Base-by-base conservation (phyloP, 2,113 vertebrate genomes). In the Mugil cephalus region DNA sequence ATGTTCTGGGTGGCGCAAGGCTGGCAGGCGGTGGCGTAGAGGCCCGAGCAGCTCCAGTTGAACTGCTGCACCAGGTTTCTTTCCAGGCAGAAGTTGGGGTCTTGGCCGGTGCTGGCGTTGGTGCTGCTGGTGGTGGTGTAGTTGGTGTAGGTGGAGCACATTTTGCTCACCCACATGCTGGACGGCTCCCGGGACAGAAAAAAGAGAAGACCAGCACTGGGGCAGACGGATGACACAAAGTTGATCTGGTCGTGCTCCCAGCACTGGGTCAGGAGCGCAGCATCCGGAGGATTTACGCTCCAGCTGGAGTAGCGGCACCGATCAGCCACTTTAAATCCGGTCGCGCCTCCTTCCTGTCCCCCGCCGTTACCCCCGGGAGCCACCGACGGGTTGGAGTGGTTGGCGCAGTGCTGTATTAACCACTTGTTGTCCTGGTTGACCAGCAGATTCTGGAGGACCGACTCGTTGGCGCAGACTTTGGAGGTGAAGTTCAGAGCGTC, bases 231-330 rank as follows among this genome's bases (percentile, higher is more conserved):
- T 4, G 82, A 80, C 24, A 92, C 76, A 58, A 95, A 95, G 18
- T 82, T 88, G 5, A 60, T 72, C 70, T 91, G 92, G 78, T 95
- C 94, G 1, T 87, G 89, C 55, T 94, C 91, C 93, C 93, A 95
- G 86, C 95, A 95, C 54, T 93, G 87, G 7, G 88, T 87, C 55
- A 95, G 74, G 11, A 93, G 85, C 0, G 60, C 40, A 2, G 82
- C 61, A 9, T 91, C 88, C 18, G 94, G 93, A 14, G 86, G 55
- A 12, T 74, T 51, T 3, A 79, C n/a, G 2, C 15, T 70, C 95
- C 95, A 95, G 78, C 67, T 91, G 42, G 75, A 48, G 79, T 95
- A 95, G 34, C 80, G 90, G 79, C 94, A 95, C 59, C 91, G 91
- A 53, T 88, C 72, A 2, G 72, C 11, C 0, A 89, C 84, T 8